Percentiles rank a stretch among this genome's conserved stretches.
phyloP scores from a whole-genome alignment of 2,113 vertebrate genomes.

The Hepsetus odoe region DNA sequence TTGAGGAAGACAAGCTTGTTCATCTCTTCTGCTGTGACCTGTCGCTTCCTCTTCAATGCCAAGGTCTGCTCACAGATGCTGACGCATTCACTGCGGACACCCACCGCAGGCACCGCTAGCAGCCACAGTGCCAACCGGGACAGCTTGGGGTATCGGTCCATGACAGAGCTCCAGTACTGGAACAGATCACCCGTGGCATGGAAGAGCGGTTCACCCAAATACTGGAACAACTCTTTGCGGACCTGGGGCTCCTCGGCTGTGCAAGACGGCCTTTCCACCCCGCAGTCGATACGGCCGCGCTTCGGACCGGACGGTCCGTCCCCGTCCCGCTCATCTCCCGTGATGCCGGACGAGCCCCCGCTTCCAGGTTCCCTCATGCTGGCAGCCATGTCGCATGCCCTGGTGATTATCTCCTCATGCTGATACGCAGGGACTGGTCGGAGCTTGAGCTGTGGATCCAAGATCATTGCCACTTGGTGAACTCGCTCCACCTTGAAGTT shows the following conservation, averaged over 20 bases:
- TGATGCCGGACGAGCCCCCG: slow-evolving; percentile 72
- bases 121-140: slow-evolving; percentile 96
- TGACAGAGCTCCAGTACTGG: slow-evolving; percentile 95
- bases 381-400: slow-evolving; percentile 91
- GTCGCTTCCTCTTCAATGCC: slow-evolving; percentile 89
- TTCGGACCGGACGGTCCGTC: slow-evolving; percentile 81
- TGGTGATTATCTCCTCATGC: slow-evolving; percentile 94
- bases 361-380: slow-evolving; percentile 83
- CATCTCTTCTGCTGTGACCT: slow-evolving; percentile 95
- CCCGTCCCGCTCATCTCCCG: slow-evolving; percentile 83
- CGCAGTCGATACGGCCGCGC: slow-evolving; percentile 78
- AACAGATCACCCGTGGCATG: slow-evolving; percentile 88
- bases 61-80: slow-evolving; percentile 94
- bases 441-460: slow-evolving; percentile 96
- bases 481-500: slow-evolving; percentile 97
- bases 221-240: slow-evolving; percentile 84
- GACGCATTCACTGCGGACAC: slow-evolving; percentile 87
- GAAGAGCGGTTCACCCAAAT: slow-evolving; percentile 77
- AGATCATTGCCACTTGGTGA: slow-evolving; percentile 96
- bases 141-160: slow-evolving; percentile 92
- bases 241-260: slow-evolving; percentile 80
- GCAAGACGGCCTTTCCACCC: slow-evolving; percentile 42
- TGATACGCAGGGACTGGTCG: slow-evolving; percentile 92
- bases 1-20: slow-evolving; percentile 99
- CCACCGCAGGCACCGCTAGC: slow-evolving; percentile 93